Evolutionary conservation across 2,797 vertebrate species (phyloP).

Genomic region (Malacoraja senta): DNA sequence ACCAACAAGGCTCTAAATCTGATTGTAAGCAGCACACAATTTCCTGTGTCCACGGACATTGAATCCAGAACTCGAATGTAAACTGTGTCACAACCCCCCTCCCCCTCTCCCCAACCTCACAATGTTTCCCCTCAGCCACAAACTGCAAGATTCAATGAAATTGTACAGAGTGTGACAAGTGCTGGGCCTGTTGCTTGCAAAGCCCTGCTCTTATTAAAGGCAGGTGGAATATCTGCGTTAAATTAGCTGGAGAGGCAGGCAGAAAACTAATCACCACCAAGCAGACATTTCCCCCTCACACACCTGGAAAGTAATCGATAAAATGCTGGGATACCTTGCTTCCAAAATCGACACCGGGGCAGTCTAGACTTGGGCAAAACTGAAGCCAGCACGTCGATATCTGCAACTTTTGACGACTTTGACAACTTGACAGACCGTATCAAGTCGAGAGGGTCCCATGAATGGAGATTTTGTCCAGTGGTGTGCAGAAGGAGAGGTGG

Average conservation of each 20-base stretch:
- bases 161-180: constrained; percentile 7
- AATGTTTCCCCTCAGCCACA: constrained; percentile 37
- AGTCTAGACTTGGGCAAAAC: constrained; percentile 37
- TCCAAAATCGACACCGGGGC: neutral
- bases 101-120: constrained; percentile 44
- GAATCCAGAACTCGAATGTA: neutral
- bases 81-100: constrained; percentile 45
- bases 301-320: neutral
- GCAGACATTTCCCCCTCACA: constrained; percentile 16
- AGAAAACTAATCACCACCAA: constrained; percentile 33
- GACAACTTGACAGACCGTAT: constrained; percentile 47
- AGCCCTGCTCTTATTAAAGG: constrained; percentile 18
- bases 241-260: constrained; percentile 41
- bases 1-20: neutral
- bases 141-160: constrained; percentile 46
- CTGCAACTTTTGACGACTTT: constrained; percentile 64
- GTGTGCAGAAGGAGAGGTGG: neutral
- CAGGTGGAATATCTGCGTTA: constrained; percentile 46
- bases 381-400: constrained; percentile 49
- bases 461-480: constrained; percentile 45
- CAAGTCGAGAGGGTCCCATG: constrained; percentile 56
- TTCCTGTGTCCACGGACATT: neutral
- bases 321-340: neutral
- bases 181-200: neutral
- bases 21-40: neutral